Evolutionary conservation across 2,113 vertebrate species (phyloP).

Genomic region (Tinamus guttatus): DNA sequence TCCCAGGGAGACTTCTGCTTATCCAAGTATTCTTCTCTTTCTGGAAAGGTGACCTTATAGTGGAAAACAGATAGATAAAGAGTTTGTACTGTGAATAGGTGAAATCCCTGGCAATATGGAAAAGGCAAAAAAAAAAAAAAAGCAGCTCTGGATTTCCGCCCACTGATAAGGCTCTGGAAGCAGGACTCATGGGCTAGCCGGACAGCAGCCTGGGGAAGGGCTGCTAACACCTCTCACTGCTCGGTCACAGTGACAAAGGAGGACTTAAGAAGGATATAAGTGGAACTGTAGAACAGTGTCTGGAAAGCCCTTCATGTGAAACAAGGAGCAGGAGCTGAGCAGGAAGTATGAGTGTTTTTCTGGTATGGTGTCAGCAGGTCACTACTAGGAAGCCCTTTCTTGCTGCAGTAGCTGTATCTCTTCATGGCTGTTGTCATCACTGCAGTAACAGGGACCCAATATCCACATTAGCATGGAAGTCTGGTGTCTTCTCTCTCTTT

Average conservation of each 20-base stretch:
- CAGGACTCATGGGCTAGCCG: neutral
- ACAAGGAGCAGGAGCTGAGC: neutral
- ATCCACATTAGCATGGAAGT: neutral
- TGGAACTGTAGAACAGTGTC: neutral
- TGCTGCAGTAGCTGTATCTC: neutral
- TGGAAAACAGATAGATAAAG: neutral
- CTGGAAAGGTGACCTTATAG: neutral
- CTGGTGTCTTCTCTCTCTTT: neutral
- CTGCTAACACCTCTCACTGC: neutral
- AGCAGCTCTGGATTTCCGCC: neutral
- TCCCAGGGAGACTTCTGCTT: neutral
- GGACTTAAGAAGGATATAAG: neutral
- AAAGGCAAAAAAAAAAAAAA: neutral
- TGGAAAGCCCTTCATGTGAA: neutral
- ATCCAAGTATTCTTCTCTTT: neutral
- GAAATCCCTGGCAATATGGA: neutral
- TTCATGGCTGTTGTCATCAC: neutral
- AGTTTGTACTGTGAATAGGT: neutral
- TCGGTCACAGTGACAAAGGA: neutral
- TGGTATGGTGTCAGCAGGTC: neutral
- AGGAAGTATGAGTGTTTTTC: neutral
- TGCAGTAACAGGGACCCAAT: neutral
- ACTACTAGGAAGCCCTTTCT: neutral
- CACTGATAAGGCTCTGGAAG: neutral
- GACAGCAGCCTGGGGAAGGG: neutral